Percentiles rank a stretch among this genome's conserved stretches.
Conservation (phyloP, 2,113 vertebrate species). For the Silurus glanis region DNA sequence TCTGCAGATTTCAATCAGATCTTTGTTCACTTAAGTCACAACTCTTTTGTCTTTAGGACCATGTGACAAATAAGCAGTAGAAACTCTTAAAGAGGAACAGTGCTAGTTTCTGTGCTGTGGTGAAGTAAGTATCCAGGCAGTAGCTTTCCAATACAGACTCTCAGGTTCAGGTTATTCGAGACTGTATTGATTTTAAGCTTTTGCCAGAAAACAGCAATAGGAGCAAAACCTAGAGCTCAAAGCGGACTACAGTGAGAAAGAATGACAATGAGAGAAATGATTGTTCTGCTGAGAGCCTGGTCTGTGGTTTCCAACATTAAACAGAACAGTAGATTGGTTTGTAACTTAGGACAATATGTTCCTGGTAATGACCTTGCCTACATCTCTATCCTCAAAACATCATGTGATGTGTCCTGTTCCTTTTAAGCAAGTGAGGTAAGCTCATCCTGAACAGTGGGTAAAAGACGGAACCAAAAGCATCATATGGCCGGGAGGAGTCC, state of each 20-base stretch:
- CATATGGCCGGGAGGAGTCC: conserved; percentile 21
- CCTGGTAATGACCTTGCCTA: conserved; percentile 31
- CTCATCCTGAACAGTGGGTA: conserved; percentile 17
- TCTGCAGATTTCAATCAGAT: neutral
- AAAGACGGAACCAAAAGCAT: conserved; percentile 40
- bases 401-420: conserved; percentile 52
- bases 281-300: conserved; percentile 19
- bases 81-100: neutral
- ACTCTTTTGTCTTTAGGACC: neutral
- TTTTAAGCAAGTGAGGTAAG: conserved; percentile 43
- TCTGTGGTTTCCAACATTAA: conserved; percentile 16
- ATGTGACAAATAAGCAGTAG: neutral
- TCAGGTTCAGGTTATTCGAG: conserved; percentile 58
- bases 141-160: conserved; percentile 31
- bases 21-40: neutral
- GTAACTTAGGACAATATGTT: conserved; percentile 29
- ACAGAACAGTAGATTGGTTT: conserved; percentile 25
- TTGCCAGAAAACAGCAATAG: conserved; percentile 14
- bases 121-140: neutral
- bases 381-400: conserved; percentile 36
- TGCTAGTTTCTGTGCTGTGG: conserved; percentile 3
- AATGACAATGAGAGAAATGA: conserved; percentile 21
- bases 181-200: conserved; percentile 53
- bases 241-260: conserved; percentile 31
- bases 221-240: conserved; percentile 18